Evolutionary conservation across 2,797 vertebrate genomes (phyloP).

Genomic region (Enteromius mattozi): DNA sequence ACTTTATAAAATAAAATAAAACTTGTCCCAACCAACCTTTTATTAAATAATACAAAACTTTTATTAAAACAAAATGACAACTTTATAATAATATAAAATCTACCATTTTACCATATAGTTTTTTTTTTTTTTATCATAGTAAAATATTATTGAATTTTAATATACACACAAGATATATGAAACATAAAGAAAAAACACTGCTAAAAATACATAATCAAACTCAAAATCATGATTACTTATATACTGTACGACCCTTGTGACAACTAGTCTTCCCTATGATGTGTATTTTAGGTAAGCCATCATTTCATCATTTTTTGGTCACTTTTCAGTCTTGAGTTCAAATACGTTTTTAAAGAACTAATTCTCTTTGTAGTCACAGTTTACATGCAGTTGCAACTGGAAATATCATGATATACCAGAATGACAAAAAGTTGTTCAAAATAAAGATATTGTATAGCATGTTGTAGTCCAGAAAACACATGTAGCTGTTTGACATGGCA

Average conservation of each 20-base stretch:
- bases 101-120: background rate
- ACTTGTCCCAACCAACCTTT: background rate
- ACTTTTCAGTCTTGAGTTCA: background rate
- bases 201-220: background rate
- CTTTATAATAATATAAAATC: background rate
- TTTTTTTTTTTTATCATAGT: background rate
- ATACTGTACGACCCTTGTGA: background rate
- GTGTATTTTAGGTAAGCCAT: background rate
- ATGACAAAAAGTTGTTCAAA: background rate
- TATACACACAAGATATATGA: background rate
- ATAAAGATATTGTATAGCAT: background rate
- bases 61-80: background rate
- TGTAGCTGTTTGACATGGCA: background rate
- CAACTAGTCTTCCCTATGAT: background rate
- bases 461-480: background rate
- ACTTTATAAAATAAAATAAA: background rate
- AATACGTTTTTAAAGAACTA: background rate
- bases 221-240: background rate
- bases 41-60: background rate
- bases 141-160: background rate
- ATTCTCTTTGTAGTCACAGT: background rate
- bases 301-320: background rate
- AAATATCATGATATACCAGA: background rate
- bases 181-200: no score
- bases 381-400: background rate